Base-by-base conservation (phyloP, 2,797 vertebrate species). In the Microchirus variegatus region DNA sequence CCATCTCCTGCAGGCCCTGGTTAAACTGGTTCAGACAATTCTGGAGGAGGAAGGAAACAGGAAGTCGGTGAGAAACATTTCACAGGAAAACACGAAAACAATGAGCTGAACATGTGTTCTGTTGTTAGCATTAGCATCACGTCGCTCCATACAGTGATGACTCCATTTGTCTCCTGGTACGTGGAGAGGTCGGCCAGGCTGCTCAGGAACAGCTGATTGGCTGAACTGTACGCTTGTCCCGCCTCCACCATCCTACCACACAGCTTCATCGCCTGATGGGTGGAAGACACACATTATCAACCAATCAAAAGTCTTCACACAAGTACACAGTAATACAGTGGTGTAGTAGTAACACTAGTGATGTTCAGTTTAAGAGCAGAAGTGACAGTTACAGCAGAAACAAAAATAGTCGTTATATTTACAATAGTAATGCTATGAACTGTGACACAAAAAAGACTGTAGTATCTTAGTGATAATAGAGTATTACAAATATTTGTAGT, bases 221-320 rank as follows among this genome's bases (percentile, higher is more conserved):
- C 80, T 35, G 80, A 19, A 26, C 42, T 89, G 81, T 90, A 94
- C 0, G 73, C 73, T 77, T 93, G 91, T 18, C 93, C 93, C 36
- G 92, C 91, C 73, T 93, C 90, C 74, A 93, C 91, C 92, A 92
- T 91, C 65, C 85, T 90, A 31, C 73, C 31, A 16, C 92, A 92
- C 41, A 90, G 74, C 73, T 82, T 91, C 85, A 89, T 90, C 73
- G 92, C 91, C 93, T 94, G 77, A 59, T 80, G 67, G 77, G 35
- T 41, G 59, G 55, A 37, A 76, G 19, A 61, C 4, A 59, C 36
- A 72, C 11, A 58, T 7, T 0, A 59, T 31, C 0, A 5, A 50
- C 49, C 57, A 55, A 60, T 60, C 1, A 59, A 17, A 9, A 17
- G 3, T 2, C 51, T 0, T n/a, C 19, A 49, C 8, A 46, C 17